Evolutionary conservation across 2,888 invertebrate species (phyloP), one percentile per base, ranked within the genome.

Genomic region (Antheraea assamensis): DNA sequence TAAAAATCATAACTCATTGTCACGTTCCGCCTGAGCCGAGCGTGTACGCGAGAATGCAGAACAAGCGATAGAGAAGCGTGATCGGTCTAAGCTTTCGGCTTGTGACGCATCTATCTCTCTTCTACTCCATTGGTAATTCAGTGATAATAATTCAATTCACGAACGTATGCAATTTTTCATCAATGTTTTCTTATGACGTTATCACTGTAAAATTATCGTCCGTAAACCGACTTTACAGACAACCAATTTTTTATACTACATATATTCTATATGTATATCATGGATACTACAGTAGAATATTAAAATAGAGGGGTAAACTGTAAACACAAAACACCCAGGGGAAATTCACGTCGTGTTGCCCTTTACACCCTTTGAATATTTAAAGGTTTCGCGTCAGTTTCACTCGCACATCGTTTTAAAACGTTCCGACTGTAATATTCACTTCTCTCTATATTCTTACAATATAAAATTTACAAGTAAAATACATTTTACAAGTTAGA

Each of bases 341-440:
- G 94, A 93, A 94, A 94, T 93, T 91, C 85, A 86, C 85, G 80
- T 87, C 83, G 83, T 85, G 86, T 89, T 93, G 93, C 94, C 94
- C 94, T 94, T 94, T 94, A 92, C 88, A 92, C 93, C 89, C 91
- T 88, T 88, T 93, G 91, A 93, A 94, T 94, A 93, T 93, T 93
- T 93, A 90, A 93, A 89, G 81, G 85, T 83, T 83, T 81, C 75
- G 78, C 82, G 86, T 83, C 83, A 83, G 83, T 84, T 85, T 87
- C 84, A 85, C 83, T 85, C 83, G 68, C 21, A 3, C 68, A 35
- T 35, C 68, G 68, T n/a, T 68, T 64, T 68, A 68, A 31, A 68
- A 35, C 31, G 24, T 21, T 35, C n/a, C n/a, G 35, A 68, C 35
- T 68, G 21, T 21, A 68, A 35, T 68, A 68, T 31, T 19, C 31